Base-by-base conservation (phyloP, 2,888 invertebrate genomes). In the Athetis lepigone region DNA sequence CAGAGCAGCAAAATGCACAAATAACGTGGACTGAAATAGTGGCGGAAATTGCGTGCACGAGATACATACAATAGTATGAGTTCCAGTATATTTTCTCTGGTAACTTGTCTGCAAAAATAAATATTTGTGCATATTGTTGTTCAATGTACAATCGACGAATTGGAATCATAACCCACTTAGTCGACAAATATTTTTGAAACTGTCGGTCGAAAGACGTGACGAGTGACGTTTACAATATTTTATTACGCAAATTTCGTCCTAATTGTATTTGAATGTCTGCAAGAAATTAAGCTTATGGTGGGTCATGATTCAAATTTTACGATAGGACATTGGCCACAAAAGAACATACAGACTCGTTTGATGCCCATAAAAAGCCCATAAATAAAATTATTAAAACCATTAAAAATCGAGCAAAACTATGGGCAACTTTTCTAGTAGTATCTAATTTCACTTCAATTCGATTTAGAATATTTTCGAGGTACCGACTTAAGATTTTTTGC, bases 361-460 rank as follows among this genome's bases (percentile, higher is more conserved):
- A 52, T 70, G 47, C 64, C 39, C n/a, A n/a, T n/a, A n/a, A n/a
- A n/a, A n/a, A n/a, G 11, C 42, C 23, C 27, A 46, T 51, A n/a
- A 13, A n/a, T 11, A 9, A 27, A 9, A 37, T 16, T 21, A 18
- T 51, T 45, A n/a, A n/a, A 64, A 39, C 13, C 23, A 21, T 33
- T n/a, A n/a, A 21, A 36, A 61, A 45, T 29, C 39, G 19, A 49
- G n/a, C 46, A 50, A 51, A 11, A 23, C 36, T 50, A 37, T 39
- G 25, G 39, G 33, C 47, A 45, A 16, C 4, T 27, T 65, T 50
- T 36, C 13, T 23, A 8, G 27, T 36, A 36, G 4, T 23, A 16
- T 13, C 8, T 9, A 19, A 16, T 25, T 45, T 8, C 6, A 55
- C 47, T 46, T 7, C 0, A 39, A 23, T 46, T 43, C 23, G 11